Percentiles rank a stretch among this genome's conserved stretches.
phyloP scores from a whole-genome alignment of 92 coral and sea anemone genomes.

The Actinostola sp. region DNA sequence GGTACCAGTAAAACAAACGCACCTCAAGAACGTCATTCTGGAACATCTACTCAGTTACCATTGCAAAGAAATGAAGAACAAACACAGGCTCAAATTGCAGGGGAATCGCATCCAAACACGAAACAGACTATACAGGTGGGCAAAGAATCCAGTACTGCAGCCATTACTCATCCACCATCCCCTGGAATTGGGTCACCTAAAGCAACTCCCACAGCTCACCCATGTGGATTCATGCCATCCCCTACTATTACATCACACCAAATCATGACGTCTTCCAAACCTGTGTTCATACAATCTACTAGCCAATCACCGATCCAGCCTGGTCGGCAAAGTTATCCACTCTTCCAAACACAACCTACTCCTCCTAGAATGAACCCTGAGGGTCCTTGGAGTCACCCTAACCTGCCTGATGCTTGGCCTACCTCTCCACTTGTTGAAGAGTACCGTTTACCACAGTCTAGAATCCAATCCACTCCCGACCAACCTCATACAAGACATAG shows the following conservation, averaged over 20 bases:
- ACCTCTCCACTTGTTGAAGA: neutral
- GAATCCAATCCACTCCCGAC: too few species aligned
- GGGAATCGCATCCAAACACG: neutral
- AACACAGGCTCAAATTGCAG: neutral
- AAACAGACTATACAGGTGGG: neutral
- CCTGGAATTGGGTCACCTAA: conserved; percentile 8
- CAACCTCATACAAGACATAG: conserved; percentile 24
- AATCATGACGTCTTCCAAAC: neutral
- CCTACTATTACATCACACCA: neutral
- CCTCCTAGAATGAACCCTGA: too few species aligned
- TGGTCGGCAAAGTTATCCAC: neutral
- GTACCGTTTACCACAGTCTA: too few species aligned
- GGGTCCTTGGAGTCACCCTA: too few species aligned
- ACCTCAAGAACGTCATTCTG: too few species aligned
- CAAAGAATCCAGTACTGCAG: neutral
- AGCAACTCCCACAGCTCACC: neutral
- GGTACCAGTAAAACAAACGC: too few species aligned
- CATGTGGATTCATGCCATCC: neutral
- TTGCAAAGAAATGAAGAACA: too few species aligned
- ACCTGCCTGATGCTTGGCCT: conserved; percentile 13
- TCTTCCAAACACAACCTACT: neutral
- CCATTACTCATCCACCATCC: neutral
- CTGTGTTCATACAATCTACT: conserved; percentile 5
- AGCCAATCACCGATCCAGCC: neutral
- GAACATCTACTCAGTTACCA: too few species aligned